A percentile compares a stretch with the other conserved stretches of the same genome.
Conservation (phyloP, 1,140 invertebrate species). For the Pseudomyrmex pallidus region DNA sequence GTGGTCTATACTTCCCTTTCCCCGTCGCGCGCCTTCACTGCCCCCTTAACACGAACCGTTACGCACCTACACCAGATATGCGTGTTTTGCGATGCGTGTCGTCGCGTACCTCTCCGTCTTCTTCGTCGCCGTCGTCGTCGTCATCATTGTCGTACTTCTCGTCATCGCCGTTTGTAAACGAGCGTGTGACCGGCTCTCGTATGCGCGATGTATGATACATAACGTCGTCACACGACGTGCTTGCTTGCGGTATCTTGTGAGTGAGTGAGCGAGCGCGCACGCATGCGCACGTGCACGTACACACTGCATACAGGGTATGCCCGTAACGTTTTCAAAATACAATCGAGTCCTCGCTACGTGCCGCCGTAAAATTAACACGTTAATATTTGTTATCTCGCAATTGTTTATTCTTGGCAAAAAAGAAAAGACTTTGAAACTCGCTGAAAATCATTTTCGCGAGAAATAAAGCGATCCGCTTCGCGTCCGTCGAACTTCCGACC, state of each 20-base stretch:
- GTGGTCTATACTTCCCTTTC: not conserved
- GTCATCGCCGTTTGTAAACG: constrained; percentile 54
- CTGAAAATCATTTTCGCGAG: not conserved
- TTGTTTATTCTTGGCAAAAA: not conserved
- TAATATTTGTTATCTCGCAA: too few species aligned
- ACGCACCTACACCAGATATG: constrained; percentile 69
- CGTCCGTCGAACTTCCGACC: not conserved
- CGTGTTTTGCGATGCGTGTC: constrained; percentile 65
- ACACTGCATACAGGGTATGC: constrained; percentile 39
- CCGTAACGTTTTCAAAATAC: not conserved
- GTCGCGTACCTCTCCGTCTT: constrained; percentile 43
- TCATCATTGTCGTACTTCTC: constrained; percentile 20
- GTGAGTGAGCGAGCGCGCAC: constrained; percentile 34
- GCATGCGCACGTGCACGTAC: constrained; percentile 55
- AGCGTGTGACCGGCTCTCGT: constrained; percentile 60
- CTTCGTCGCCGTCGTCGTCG: constrained; percentile 4
- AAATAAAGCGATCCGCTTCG: too few species aligned
- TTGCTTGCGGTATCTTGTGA: constrained; percentile 69
- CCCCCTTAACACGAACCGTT: constrained; percentile 68
- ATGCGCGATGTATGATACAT: constrained; percentile 48
- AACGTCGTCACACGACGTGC: constrained; percentile 67
- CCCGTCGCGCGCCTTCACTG: constrained; percentile 11
- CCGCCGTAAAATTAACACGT: too few species aligned
- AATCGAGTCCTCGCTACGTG: not conserved
- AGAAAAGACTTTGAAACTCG: not conserved